Evolutionary conservation across 2,113 vertebrate species (phyloP).

Genomic region (Cervus canadensis): DNA sequence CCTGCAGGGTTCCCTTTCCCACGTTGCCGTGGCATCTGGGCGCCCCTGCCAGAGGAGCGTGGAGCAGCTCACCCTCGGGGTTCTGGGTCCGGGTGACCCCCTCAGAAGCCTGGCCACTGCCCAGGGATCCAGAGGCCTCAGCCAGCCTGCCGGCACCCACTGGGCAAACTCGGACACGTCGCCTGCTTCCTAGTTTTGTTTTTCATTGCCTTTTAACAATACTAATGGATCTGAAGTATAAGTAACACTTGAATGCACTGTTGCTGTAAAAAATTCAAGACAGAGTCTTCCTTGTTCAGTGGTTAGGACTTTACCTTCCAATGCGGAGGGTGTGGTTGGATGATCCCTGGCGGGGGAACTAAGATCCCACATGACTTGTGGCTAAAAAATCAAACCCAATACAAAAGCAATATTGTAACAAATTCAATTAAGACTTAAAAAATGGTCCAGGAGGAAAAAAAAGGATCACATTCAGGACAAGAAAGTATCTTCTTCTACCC

Average conservation of each 20-base stretch:
- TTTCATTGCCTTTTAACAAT: not conserved
- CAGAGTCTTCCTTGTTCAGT: not conserved
- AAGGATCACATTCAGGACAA: not conserved
- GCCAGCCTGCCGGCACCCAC: not conserved
- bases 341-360: not conserved
- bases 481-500: not conserved
- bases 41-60: not conserved
- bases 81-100: not conserved
- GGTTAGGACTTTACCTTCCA: not conserved
- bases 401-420: not conserved
- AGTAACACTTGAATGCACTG: not conserved
- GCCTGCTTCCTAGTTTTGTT: not conserved
- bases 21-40: not conserved
- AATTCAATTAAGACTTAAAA: not conserved
- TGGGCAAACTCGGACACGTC: rapidly evolving
- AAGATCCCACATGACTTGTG: not conserved
- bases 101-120: not conserved
- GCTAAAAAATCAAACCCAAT: not conserved
- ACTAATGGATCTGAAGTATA: not conserved
- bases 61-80: not conserved
- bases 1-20: constrained; percentile 54
- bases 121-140: not conserved
- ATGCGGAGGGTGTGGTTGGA: not conserved
- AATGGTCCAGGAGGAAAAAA: not conserved
- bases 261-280: not conserved